Evolutionary conservation across 2,797 vertebrate species (phyloP).

Genomic region (Argyrosomus regius): DNA sequence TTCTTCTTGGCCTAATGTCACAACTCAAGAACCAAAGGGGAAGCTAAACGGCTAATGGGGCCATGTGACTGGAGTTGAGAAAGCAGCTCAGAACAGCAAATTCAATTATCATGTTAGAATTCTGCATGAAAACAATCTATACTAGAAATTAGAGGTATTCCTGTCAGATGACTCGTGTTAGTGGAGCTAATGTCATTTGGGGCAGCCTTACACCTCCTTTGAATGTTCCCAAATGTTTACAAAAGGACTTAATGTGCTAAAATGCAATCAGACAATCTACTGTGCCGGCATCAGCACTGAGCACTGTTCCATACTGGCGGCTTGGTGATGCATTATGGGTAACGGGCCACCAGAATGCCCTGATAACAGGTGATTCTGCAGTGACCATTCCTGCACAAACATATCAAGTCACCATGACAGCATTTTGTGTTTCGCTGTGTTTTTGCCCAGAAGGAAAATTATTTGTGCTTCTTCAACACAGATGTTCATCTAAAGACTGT

Average conservation of each 20-base stretch:
- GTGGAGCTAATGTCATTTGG: slow-evolving; percentile 79
- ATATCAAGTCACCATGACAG: neutral
- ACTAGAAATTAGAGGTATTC: slow-evolving; percentile 87
- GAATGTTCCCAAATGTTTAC: slow-evolving; percentile 88
- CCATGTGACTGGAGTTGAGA: slow-evolving; percentile 86
- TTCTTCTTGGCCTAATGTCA: slow-evolving; percentile 64
- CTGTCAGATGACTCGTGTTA: slow-evolving; percentile 88
- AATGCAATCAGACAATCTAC: slow-evolving; percentile 78
- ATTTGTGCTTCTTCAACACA: slow-evolving; percentile 29
- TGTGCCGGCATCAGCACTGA: slow-evolving; percentile 53
- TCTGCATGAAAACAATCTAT: slow-evolving; percentile 90
- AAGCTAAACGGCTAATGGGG: slow-evolving; percentile 77
- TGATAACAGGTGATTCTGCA: neutral
- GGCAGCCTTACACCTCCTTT: slow-evolving; percentile 79
- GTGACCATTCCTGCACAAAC: slow-evolving; percentile 13
- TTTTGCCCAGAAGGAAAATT: neutral
- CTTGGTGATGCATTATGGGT: slow-evolving; percentile 53
- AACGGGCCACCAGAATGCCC: slow-evolving; percentile 6
- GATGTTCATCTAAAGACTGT: slow-evolving; percentile 9
- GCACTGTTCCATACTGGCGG: slow-evolving; percentile 13
- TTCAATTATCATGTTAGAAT: slow-evolving; percentile 89
- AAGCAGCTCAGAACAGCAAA: slow-evolving; percentile 84
- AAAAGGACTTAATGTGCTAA: slow-evolving; percentile 84
- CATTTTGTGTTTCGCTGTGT: slow-evolving; percentile 10
- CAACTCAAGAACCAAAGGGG: slow-evolving; percentile 73